Conservation (phyloP, 2,888 invertebrate genomes). For the Electrophaes corylata region DNA sequence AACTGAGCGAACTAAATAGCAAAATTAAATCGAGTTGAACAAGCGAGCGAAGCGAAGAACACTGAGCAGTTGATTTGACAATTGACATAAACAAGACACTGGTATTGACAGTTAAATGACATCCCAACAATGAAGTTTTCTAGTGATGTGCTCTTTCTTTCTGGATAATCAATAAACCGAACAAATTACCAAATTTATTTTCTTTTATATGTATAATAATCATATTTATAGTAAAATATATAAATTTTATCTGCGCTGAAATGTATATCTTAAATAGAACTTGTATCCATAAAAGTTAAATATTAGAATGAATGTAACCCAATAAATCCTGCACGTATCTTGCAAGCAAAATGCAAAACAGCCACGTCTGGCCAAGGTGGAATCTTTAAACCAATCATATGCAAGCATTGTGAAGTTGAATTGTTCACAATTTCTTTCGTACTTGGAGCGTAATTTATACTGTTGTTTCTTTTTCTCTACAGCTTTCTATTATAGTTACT, state of each 20-base stretch:
- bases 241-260: too few relatives aligned
- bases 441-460: slow-evolving; percentile 9
- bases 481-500: not conserved
- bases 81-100: not conserved
- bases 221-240: too few relatives aligned
- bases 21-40: not conserved
- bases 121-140: not conserved
- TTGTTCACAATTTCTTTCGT: not conserved
- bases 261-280: too few relatives aligned
- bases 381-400: slow-evolving; percentile 67
- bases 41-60: not conserved
- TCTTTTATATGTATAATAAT: too few relatives aligned
- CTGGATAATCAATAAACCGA: not conserved
- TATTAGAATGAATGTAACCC: not conserved
- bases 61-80: not conserved
- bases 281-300: too few relatives aligned
- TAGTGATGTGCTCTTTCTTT: not conserved
- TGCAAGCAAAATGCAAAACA: slow-evolving; percentile 34
- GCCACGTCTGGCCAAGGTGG: slow-evolving; percentile 81
- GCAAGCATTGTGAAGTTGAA: slow-evolving; percentile 41
- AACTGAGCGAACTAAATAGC: slow-evolving; percentile 11
- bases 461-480: slow-evolving; percentile 37
- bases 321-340: not conserved
- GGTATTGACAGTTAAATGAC: not conserved
- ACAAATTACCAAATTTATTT: too few relatives aligned